These are phyloP conservation scores for Adela reaumurella DNA, from an alignment of 2,888 invertebrate genomes.

Conservation along the genomic window DNA sequence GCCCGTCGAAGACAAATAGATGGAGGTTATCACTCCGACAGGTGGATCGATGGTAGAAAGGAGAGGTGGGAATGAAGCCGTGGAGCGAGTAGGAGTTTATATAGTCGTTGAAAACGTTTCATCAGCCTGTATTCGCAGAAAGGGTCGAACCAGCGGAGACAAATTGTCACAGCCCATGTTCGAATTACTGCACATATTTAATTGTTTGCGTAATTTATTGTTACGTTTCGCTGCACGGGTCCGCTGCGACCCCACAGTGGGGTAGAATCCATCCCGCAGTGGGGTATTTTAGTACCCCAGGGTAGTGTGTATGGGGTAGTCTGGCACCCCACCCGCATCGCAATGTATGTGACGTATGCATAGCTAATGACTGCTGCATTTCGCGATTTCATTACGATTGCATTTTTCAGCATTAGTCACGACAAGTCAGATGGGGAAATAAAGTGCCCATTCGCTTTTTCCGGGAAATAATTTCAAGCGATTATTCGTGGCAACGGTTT, in stretches of 20 bases:
- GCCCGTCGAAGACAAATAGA: too few relatives aligned
- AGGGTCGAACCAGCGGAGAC: constrained; percentile 39
- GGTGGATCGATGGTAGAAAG: too few relatives aligned
- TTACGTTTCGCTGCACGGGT: background rate
- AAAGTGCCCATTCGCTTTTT: too few relatives aligned
- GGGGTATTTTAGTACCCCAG: background rate
- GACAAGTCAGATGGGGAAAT: constrained; percentile 9
- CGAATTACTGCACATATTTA: constrained; percentile 56
- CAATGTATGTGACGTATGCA: background rate
- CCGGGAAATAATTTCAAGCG: too few relatives aligned
- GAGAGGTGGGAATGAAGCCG: too few relatives aligned
- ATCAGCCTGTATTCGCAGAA: constrained; percentile 15
- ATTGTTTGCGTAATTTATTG: constrained; percentile 56
- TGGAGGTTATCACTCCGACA: too few relatives aligned
- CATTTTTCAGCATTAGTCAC: constrained; percentile 48
- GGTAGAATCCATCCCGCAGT: too few relatives aligned
- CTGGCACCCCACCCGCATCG: too few relatives aligned
- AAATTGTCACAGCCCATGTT: constrained; percentile 56
- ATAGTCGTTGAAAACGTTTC: too few relatives aligned
- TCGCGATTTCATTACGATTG: constrained; percentile 20
- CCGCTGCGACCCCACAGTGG: background rate
- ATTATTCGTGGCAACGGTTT: too few relatives aligned
- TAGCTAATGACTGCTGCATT: background rate
- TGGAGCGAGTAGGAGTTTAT: too few relatives aligned
- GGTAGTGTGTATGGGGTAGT: background rate